Conservation (phyloP, 2,888 invertebrate genomes). For the Protophormia terraenovae region DNA sequence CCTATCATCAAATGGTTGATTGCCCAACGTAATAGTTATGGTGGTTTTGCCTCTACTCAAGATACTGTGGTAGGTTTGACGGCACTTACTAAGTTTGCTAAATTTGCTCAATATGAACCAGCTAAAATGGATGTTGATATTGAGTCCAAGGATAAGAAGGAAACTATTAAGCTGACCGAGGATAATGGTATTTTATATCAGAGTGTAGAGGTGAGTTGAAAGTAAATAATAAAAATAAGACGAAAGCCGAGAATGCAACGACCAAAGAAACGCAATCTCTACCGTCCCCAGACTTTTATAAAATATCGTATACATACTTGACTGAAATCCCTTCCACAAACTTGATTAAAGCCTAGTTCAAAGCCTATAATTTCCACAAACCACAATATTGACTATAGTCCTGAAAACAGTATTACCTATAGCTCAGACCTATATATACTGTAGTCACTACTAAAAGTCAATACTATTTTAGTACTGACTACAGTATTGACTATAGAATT, state of each 20-base stretch:
- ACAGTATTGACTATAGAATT: too few relatives aligned
- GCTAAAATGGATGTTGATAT: constrained; percentile 83
- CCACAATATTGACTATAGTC: too few relatives aligned
- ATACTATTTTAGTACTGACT: too few relatives aligned
- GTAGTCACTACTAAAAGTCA: too few relatives aligned
- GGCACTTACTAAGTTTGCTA: constrained; percentile 83
- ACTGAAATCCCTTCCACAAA: too few relatives aligned
- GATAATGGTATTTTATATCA: constrained; percentile 92
- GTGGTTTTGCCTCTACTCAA: constrained; percentile 89
- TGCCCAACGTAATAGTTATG: constrained; percentile 86
- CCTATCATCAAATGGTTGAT: constrained; percentile 88
- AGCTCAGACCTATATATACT: too few relatives aligned
- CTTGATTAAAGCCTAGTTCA: too few relatives aligned
- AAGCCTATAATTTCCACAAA: too few relatives aligned
- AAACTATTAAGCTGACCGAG: constrained; percentile 85
- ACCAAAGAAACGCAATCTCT: not conserved
- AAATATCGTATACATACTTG: too few relatives aligned
- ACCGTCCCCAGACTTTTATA: too few relatives aligned
- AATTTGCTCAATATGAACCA: constrained; percentile 82
- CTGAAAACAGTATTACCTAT: too few relatives aligned
- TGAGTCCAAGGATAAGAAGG: constrained; percentile 80
- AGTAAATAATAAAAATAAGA: not conserved
- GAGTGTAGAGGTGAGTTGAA: constrained; percentile 85
- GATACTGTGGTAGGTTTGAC: constrained; percentile 89
- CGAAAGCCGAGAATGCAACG: not conserved